phyloP scores from a whole-genome alignment of 2,888 invertebrate species.

The Operophtera brumata region DNA sequence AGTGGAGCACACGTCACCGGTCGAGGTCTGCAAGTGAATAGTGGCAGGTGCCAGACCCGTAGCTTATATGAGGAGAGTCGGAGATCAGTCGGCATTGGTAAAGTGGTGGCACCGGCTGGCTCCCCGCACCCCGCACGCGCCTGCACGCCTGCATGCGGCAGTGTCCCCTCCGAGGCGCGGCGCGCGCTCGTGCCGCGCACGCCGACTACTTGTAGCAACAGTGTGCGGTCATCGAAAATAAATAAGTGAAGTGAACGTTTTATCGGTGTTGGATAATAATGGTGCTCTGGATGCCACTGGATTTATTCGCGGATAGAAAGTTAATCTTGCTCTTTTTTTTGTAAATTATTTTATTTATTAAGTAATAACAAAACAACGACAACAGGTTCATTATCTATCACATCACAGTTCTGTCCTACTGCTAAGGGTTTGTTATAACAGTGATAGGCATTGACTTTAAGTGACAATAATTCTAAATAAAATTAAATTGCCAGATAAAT shows the following conservation, averaged over 20 bases:
- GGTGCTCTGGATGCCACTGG: not conserved
- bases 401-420: too few species aligned
- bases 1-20: conserved; percentile 21
- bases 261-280: not conserved
- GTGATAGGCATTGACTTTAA: too few species aligned
- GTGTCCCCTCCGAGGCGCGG: not conserved
- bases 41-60: conserved; percentile 23
- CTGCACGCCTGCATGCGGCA: conserved; percentile 16
- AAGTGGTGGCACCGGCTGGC: not conserved
- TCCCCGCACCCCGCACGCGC: conserved; percentile 7
- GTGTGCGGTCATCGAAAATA: not conserved
- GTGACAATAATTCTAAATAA: too few species aligned
- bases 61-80: conserved; percentile 10
- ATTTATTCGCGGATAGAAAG: not conserved
- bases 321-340: not conserved
- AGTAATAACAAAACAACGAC: too few species aligned
- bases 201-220: not conserved
- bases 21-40: conserved; percentile 22
- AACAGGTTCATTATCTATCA: too few species aligned
- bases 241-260: not conserved
- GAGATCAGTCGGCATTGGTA: not conserved
- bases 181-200: not conserved
- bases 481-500: too few species aligned
- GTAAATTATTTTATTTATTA: not conserved
- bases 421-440: too few species aligned